Percentiles rank a stretch among this genome's conserved stretches.
Conservation (phyloP, 2,797 vertebrate species). For the Furcifer pardalis region DNA sequence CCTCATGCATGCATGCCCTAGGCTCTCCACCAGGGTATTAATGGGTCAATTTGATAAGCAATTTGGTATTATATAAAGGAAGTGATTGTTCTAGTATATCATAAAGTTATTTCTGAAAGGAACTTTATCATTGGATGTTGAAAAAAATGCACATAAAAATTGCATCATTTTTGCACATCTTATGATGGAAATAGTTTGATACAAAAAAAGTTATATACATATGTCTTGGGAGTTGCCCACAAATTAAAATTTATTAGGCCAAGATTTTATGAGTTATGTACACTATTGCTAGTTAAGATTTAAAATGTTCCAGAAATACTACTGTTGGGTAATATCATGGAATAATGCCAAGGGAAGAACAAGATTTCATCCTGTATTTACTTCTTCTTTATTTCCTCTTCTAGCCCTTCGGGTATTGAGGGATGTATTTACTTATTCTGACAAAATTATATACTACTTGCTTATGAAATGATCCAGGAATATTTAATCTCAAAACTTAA, state of each 20-base stretch:
- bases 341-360: not conserved
- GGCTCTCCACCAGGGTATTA: too few relatives aligned
- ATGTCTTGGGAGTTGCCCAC: not conserved
- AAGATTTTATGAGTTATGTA: not conserved
- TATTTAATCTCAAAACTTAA: not conserved
- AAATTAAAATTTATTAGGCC: not conserved
- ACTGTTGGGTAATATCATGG: not conserved
- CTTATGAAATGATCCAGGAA: not conserved
- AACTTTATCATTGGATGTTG: not conserved
- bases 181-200: not conserved
- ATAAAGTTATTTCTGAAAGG: not conserved
- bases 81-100: not conserved
- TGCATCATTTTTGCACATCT: not conserved
- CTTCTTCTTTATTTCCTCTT: too few relatives aligned
- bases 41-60: not conserved
- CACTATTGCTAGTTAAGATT: not conserved
- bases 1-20: too few relatives aligned
- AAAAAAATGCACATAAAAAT: not conserved
- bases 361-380: not conserved
- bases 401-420: too few relatives aligned
- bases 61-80: not conserved
- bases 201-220: not conserved
- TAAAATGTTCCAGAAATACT: not conserved
- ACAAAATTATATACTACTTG: not conserved
- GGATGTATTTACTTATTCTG: not conserved